phyloP scores from a whole-genome alignment of 2,888 invertebrate genomes.

The Melinaea menophilus region DNA sequence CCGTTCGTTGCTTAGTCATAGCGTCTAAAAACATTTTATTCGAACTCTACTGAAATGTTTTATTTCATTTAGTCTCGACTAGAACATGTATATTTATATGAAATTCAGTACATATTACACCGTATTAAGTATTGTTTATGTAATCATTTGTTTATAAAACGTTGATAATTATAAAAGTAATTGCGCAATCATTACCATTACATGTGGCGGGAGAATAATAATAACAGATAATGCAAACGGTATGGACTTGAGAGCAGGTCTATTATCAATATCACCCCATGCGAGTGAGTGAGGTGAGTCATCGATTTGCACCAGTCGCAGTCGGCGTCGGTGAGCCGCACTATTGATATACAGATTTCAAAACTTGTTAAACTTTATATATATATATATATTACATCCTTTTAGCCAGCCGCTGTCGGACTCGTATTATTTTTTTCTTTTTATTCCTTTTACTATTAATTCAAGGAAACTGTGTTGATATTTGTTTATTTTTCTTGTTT shows the following conservation, averaged over 20 bases:
- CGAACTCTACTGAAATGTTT: constrained; percentile 16
- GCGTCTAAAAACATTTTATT: constrained; percentile 29
- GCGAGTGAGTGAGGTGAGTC: constrained; percentile 22
- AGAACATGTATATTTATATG: neutral
- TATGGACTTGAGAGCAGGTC: constrained; percentile 35
- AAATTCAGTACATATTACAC: neutral
- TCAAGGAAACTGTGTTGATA: too few species aligned
- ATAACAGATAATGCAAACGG: constrained; percentile 31
- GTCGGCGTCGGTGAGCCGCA: constrained; percentile 15
- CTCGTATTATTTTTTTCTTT: too few species aligned
- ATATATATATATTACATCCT: too few species aligned
- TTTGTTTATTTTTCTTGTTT: too few species aligned
- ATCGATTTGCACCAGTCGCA: constrained; percentile 22
- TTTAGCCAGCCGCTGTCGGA: too few species aligned
- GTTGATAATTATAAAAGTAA: too few species aligned
- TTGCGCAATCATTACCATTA: too few species aligned
- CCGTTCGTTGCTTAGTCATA: constrained; percentile 35
- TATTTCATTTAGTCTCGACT: constrained; percentile 7
- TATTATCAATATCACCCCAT: constrained; percentile 33
- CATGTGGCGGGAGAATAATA: constrained; percentile 14
- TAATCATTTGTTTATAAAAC: too few species aligned
- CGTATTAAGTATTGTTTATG: too few species aligned
- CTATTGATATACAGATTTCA: constrained; percentile 15
- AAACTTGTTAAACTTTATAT: constrained; percentile 1
- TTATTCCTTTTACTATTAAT: too few species aligned